These are phyloP conservation scores for Nannospalax galili DNA, from an alignment of 2,113 vertebrate species.

Conservation along the genomic window DNA sequence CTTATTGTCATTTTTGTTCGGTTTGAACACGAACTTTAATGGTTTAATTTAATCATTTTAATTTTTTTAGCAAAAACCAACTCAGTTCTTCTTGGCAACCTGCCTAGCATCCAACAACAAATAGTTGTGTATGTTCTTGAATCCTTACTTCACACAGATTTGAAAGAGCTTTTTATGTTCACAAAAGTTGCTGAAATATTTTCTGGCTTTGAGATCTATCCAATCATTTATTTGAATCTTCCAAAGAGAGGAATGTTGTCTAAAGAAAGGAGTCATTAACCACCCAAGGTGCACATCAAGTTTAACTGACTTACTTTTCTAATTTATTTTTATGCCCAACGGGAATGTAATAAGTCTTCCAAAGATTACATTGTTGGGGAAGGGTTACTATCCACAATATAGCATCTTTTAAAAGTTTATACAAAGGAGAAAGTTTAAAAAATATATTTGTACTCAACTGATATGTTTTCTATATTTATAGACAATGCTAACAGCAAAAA, in stretches of 20 bases:
- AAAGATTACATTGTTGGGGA: not conserved
- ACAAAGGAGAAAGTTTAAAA: not conserved
- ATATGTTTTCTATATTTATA: not conserved
- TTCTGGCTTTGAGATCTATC: slow-evolving; percentile 61
- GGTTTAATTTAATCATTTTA: slow-evolving; percentile 50
- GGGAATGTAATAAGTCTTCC: slow-evolving; percentile 8
- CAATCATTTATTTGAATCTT: slow-evolving; percentile 63
- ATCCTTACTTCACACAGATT: slow-evolving; percentile 60
- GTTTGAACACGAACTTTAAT: slow-evolving; percentile 57
- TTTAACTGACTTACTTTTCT: slow-evolving; percentile 64
- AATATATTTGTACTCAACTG: not conserved
- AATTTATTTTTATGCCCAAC: slow-evolving; percentile 11
- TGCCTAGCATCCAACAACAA: slow-evolving; percentile 64
- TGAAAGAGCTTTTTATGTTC: slow-evolving; percentile 72
- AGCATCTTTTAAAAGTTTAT: not conserved
- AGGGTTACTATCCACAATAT: not conserved
- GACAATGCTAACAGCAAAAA: not conserved
- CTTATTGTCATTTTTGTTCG: slow-evolving; percentile 41
- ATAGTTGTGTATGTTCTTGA: slow-evolving; percentile 47
- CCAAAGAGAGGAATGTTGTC: slow-evolving; percentile 44
- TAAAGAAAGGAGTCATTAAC: slow-evolving; percentile 66
- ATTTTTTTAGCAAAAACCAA: slow-evolving; percentile 33
- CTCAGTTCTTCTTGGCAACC: slow-evolving; percentile 60
- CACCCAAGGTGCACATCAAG: slow-evolving; percentile 62
- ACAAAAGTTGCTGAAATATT: slow-evolving; percentile 52